Evolutionary conservation across 2,888 invertebrate species (phyloP).

Genomic region (Himalopsyche japonica): DNA sequence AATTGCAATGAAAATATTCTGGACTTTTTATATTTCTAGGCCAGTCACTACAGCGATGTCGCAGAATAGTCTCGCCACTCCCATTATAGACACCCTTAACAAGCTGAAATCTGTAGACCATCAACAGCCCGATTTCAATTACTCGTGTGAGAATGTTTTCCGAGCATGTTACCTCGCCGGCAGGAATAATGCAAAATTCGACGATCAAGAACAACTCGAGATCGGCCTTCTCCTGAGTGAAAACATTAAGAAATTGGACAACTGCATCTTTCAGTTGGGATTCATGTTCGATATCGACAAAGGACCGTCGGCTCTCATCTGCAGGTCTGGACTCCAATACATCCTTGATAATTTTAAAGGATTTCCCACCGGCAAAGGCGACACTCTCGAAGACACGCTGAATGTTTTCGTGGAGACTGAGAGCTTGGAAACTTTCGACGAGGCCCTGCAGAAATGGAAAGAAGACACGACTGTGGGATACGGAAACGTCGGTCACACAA

Average conservation of each 20-base stretch:
- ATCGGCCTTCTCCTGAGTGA: neutral
- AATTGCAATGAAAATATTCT: neutral
- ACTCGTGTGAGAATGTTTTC: neutral
- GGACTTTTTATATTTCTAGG: neutral
- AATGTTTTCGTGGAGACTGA: neutral
- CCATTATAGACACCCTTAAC: neutral
- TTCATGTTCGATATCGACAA: neutral
- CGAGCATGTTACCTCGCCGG: neutral
- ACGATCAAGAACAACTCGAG: neutral
- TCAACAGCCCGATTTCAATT: neutral
- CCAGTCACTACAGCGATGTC: neutral
- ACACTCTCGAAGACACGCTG: neutral
- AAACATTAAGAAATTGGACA: neutral
- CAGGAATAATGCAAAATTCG: neutral
- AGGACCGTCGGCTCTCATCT: neutral
- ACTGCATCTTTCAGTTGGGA: neutral
- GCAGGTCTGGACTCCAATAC: neutral
- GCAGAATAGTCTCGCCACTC: neutral
- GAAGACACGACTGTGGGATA: neutral
- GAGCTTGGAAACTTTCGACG: neutral
- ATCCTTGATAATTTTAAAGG: neutral
- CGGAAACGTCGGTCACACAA: neutral
- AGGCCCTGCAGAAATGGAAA: neutral
- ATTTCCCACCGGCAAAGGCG: neutral
- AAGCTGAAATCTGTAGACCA: neutral